These are phyloP conservation scores for Anas platyrhynchos DNA, from an alignment of 2,113 vertebrate species.

Conservation along the genomic window DNA sequence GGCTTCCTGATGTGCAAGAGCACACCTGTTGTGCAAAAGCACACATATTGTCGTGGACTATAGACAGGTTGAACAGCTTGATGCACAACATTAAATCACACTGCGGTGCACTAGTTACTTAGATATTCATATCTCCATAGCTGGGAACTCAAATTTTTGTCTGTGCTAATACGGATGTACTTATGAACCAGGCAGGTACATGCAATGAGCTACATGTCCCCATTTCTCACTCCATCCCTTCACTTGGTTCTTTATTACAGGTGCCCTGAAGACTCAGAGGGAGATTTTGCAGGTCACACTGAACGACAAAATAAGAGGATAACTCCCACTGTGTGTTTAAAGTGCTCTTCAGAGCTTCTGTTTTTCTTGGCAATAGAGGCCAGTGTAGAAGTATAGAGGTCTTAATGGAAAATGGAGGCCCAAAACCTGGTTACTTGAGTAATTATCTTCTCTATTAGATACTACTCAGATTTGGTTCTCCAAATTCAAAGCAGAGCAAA, in stretches of 20 bases:
- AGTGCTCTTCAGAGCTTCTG: neutral
- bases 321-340: neutral
- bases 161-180: neutral
- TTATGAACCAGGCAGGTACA: neutral
- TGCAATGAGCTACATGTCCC: accelerated
- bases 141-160: neutral
- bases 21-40: neutral
- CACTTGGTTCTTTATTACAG: neutral
- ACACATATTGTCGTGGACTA: neutral
- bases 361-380: neutral
- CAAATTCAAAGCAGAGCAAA: neutral
- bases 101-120: neutral
- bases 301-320: neutral
- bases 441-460: neutral
- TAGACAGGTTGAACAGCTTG: neutral
- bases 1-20: neutral
- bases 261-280: neutral
- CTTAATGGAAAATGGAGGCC: neutral
- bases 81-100: neutral
- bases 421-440: neutral
- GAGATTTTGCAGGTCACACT: neutral
- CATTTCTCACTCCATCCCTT: neutral
- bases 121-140: neutral
- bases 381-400: neutral
- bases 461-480: neutral